Evolutionary conservation across 2,113 vertebrate species (phyloP).

Genomic region (Syngnathus floridae): DNA sequence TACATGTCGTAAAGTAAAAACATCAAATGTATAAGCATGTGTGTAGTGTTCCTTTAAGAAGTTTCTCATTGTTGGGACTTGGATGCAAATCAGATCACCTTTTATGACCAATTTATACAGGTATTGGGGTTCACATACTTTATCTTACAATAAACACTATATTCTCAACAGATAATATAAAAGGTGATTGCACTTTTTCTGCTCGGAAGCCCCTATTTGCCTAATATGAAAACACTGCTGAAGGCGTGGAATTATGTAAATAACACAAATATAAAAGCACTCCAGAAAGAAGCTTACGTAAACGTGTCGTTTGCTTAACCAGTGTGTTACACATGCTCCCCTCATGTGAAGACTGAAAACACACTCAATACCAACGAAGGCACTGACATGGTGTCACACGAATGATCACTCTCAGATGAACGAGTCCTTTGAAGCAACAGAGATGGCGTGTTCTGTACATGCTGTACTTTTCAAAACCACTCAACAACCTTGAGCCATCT

Average conservation of each 20-base stretch:
- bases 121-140: no score
- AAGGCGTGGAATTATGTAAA: conserved; percentile 1
- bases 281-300: conserved; percentile 26
- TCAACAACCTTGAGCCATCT: conserved; percentile 12
- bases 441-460: conserved; percentile 32
- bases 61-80: not conserved
- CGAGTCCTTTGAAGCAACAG: conserved; percentile 28
- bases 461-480: conserved; percentile 36
- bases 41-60: not conserved
- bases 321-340: conserved; percentile 16
- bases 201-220: not conserved
- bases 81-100: not conserved
- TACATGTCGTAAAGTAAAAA: not conserved
- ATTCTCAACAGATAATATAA: no score
- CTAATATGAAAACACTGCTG: not conserved
- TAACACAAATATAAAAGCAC: conserved; percentile 19
- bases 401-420: conserved; percentile 29
- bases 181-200: not conserved
- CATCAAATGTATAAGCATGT: not conserved
- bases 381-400: conserved; percentile 23
- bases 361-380: conserved; percentile 18
- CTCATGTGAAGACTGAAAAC: conserved; percentile 24
- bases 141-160: no score
- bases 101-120: not conserved
- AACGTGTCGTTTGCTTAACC: conserved; percentile 26